Percentiles rank a stretch among this genome's conserved stretches.
These are phyloP conservation scores for Macroramphosus scolopax DNA, from an alignment of 2,797 vertebrate species.

Conservation along the genomic window DNA sequence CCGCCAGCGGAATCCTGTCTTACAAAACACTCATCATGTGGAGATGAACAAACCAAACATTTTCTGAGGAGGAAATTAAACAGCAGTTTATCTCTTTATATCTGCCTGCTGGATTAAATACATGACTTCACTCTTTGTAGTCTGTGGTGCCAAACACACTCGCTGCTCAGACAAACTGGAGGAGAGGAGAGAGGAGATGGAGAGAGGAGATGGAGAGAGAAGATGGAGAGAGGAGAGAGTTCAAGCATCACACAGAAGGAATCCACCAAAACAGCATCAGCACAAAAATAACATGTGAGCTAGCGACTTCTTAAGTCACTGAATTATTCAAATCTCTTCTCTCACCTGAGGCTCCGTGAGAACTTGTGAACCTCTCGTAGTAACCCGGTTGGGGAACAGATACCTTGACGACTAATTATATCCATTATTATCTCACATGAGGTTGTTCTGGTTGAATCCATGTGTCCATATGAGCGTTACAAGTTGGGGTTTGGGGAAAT, in stretches of 20 bases:
- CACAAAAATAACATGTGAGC: constrained; percentile 15
- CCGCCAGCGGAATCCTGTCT: no score
- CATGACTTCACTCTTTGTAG: constrained; percentile 24
- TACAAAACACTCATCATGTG: constrained; percentile 17
- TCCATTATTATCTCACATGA: no score
- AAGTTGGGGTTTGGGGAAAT: background rate
- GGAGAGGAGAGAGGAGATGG: background rate
- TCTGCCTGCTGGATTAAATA: constrained; percentile 18
- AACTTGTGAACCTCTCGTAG: no score
- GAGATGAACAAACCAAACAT: constrained; percentile 33
- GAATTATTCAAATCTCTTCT: constrained; percentile 36
- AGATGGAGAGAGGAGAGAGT: constrained; percentile 16
- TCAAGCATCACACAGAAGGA: constrained; percentile 10
- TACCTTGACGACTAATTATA: background rate
- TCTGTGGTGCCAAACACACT: constrained; percentile 21
- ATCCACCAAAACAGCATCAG: constrained; percentile 25
- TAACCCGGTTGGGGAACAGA: no score
- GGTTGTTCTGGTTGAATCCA: no score
- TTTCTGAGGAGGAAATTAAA: constrained; percentile 33
- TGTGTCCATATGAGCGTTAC: no score
- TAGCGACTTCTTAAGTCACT: constrained; percentile 32
- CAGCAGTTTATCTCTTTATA: constrained; percentile 13
- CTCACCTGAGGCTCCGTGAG: background rate
- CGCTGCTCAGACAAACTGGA: constrained; percentile 14
- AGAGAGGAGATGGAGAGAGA: no score